Evolutionary conservation across 2,797 vertebrate genomes (phyloP), one percentile per base, ranked within the genome.

Genomic region (Rhyacichthys aspro): DNA sequence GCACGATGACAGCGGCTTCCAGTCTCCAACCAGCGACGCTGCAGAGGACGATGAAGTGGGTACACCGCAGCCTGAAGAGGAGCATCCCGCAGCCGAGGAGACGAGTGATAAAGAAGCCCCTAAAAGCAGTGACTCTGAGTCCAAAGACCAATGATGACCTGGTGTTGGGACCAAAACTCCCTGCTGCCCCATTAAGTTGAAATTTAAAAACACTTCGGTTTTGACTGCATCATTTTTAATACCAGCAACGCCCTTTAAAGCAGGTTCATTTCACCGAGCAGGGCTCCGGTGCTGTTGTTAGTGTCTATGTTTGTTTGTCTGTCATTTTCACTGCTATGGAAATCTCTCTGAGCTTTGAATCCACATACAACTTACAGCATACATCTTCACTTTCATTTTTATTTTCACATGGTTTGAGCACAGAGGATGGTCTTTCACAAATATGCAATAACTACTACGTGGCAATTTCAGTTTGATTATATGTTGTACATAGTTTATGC

Each of bases 61-160:
- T 1, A 16, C 12, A 0, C 50, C 52, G 0, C 41, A 41, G 39
- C 7, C 60, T 0, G 16, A 44, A 39, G 11, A 70, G 15, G 62
- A 62, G 23, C 23, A 11, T 38, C 11, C 37, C 4, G 33, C 33
- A 45, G 11, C 37, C 23, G 65, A 5, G 39, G 46, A 18, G 67
- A 55, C 55, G 3, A 28, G 17, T 17, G 44, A 8, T 9, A 12
- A 28, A 1, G 74, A 74, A 8, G 64, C 23, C 5, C 55, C 45
- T 23, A 41, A 41, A 55, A 76, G 56, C 64, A 81, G 63, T 14
- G 90, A 94, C 84, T 86, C 76, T 63, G 89, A 93, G 86, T 86
- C 67, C 0, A 88, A 83, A 4, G 88, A 75, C 11, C 69, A 85
- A 69, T 78, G 59, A 81, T 55, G 28, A 59, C 33, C 23, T 7